Percentiles rank a stretch among this genome's conserved stretches.
Evolutionary conservation across 2,797 vertebrate species (phyloP).

Genomic region (Diceros bicornis): DNA sequence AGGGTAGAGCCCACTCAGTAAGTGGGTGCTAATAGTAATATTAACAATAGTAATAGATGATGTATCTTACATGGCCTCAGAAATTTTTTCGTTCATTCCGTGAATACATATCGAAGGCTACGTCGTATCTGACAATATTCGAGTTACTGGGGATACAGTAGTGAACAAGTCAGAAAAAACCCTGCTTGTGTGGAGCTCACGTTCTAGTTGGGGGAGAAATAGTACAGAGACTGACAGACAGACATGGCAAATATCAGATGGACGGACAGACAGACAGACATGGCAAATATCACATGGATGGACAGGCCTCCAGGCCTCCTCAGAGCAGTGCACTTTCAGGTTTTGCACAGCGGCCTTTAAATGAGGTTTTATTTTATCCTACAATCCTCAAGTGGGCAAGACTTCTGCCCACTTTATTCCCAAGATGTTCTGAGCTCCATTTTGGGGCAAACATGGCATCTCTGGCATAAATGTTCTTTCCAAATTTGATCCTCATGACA

Average conservation of each 20-base stretch:
- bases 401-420: not conserved
- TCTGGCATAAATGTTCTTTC: not conserved
- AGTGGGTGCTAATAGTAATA: not conserved
- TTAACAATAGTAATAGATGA: not conserved
- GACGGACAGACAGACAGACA: not conserved
- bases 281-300: not conserved
- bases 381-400: not conserved
- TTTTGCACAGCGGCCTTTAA: not conserved
- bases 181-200: not conserved
- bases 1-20: not conserved
- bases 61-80: not conserved
- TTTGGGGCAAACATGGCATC: accelerated
- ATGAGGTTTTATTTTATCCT: not conserved
- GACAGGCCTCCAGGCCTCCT: not conserved
- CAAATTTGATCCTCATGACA: not conserved
- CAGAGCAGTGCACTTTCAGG: not conserved
- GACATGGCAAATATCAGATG: not conserved
- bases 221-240: not conserved
- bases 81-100: not conserved
- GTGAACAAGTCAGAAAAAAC: not conserved
- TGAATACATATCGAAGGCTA: not conserved
- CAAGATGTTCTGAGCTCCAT: not conserved
- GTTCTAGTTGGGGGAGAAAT: not conserved
- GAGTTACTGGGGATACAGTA: not conserved
- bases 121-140: not conserved